These are phyloP conservation scores for Oscheius myriophilus DNA, from an alignment of 2,888 invertebrate species.

Conservation along the genomic window DNA sequence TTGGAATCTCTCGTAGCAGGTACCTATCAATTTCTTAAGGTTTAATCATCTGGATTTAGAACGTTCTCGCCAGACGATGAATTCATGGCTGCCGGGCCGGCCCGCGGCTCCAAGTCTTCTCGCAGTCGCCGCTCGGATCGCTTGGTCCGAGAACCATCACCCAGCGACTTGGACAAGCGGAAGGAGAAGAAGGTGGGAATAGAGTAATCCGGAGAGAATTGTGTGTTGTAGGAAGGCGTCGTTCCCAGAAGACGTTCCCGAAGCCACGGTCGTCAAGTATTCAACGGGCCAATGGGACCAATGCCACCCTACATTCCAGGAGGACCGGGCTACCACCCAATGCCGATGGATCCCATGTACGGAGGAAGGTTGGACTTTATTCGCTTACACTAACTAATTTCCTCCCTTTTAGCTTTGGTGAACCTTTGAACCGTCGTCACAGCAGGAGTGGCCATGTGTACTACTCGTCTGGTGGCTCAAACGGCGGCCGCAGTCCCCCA, in stretches of 20 bases:
- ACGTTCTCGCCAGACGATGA: constrained; percentile 32
- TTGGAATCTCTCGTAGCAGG: constrained; percentile 10
- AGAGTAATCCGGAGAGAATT: not conserved
- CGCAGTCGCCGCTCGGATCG: constrained; percentile 37
- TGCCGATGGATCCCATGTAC: constrained; percentile 22
- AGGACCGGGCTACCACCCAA: constrained; percentile 29
- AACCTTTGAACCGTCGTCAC: constrained; percentile 33
- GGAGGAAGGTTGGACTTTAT: not conserved
- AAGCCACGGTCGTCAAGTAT: constrained; percentile 50
- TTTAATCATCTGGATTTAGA: constrained; percentile 10
- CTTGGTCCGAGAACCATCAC: constrained; percentile 34
- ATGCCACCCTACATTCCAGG: constrained; percentile 36
- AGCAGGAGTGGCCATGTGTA: constrained; percentile 49
- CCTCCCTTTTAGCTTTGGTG: constrained; percentile 18
- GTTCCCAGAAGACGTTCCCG: constrained; percentile 45
- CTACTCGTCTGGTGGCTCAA: constrained; percentile 59
- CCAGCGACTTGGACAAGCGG: constrained; percentile 43
- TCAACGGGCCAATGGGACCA: constrained; percentile 33
- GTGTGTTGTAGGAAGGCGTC: constrained; percentile 9
- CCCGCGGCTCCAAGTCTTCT: constrained; percentile 25
- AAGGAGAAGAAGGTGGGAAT: constrained; percentile 36
- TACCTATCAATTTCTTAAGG: not conserved
- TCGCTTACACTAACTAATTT: not conserved
- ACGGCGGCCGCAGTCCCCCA: constrained; percentile 54
- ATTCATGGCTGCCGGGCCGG: constrained; percentile 4